Conservation (phyloP, 1,140 invertebrate species). For the Anthonomus grandis region DNA sequence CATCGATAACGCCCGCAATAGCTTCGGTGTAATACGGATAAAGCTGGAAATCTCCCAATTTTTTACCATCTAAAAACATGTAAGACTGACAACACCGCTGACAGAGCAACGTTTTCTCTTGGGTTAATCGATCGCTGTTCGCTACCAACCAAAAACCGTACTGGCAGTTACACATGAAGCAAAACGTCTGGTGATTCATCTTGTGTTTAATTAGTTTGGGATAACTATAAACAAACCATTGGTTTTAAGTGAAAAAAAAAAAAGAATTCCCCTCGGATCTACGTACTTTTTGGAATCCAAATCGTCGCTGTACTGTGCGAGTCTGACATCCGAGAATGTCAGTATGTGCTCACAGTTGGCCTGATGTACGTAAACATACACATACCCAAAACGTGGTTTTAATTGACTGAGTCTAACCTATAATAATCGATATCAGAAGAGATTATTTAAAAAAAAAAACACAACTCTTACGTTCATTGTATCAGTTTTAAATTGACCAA, state of each 20-base stretch:
- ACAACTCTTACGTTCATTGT: conserved; percentile 55
- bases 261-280: background rate
- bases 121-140: conserved; percentile 58
- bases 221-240: conserved; percentile 46
- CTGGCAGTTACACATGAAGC: conserved; percentile 54
- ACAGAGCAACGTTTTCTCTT: conserved; percentile 66
- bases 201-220: conserved; percentile 54
- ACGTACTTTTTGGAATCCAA: conserved; percentile 31
- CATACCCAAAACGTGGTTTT: conserved; percentile 52
- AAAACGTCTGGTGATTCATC: conserved; percentile 44
- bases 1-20: too few species aligned
- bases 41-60: conserved; percentile 57
- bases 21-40: too few species aligned
- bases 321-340: conserved; percentile 67
- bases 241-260: background rate
- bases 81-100: conserved; percentile 62
- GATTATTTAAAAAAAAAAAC: background rate
- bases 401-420: conserved; percentile 55
- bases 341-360: conserved; percentile 88
- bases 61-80: conserved; percentile 60
- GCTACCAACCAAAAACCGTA: conserved; percentile 59
- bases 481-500: conserved; percentile 52
- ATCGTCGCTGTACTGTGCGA: conserved; percentile 53
- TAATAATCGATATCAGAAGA: conserved; percentile 5
- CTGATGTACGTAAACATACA: conserved; percentile 80